A percentile compares a stretch with the other conserved stretches of the same genome.
These are phyloP conservation scores for Sylvicola cinctus DNA, from an alignment of 2,888 invertebrate genomes.

Conservation along the genomic window DNA sequence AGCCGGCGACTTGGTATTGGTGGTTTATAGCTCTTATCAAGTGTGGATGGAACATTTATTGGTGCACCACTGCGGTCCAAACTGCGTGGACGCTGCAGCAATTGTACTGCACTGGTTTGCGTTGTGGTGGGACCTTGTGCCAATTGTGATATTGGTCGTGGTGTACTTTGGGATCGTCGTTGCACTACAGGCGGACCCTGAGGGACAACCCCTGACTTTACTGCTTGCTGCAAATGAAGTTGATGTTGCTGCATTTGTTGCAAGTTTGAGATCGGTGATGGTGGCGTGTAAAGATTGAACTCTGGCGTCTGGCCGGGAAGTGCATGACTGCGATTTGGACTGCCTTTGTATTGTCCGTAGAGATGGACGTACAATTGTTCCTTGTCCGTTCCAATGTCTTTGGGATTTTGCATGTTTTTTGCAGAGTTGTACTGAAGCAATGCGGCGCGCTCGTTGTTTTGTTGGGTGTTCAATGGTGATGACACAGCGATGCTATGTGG, in stretches of 20 bases:
- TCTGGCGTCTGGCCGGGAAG: constrained; percentile 4
- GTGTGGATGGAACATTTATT: constrained; percentile 1
- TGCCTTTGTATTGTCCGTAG: constrained; percentile 20
- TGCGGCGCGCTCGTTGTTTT: neutral
- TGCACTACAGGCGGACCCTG: constrained; percentile 16
- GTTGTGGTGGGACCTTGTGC: constrained; percentile 1
- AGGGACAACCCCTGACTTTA: neutral
- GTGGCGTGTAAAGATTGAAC: constrained; percentile 9
- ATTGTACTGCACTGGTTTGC: neutral
- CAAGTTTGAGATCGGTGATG: constrained; percentile 8
- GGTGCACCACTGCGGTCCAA: constrained; percentile 16
- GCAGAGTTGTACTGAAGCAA: neutral
- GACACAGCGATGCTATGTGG: constrained; percentile 40
- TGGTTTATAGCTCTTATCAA: constrained; percentile 1
- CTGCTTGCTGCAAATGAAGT: constrained; percentile 2
- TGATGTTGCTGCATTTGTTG: constrained; percentile 5
- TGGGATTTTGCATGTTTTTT: neutral
- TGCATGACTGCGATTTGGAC: constrained; percentile 13
- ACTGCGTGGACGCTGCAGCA: constrained; percentile 18
- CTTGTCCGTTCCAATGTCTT: constrained; percentile 12
- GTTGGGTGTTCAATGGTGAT: neutral
- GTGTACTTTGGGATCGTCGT: constrained; percentile 23
- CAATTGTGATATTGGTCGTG: constrained; percentile 11
- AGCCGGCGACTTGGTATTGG: neutral
- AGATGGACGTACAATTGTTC: constrained; percentile 20